These are phyloP conservation scores for Drosophila hamatofila DNA, from an alignment of 2,888 invertebrate genomes.

Conservation along the genomic window DNA sequence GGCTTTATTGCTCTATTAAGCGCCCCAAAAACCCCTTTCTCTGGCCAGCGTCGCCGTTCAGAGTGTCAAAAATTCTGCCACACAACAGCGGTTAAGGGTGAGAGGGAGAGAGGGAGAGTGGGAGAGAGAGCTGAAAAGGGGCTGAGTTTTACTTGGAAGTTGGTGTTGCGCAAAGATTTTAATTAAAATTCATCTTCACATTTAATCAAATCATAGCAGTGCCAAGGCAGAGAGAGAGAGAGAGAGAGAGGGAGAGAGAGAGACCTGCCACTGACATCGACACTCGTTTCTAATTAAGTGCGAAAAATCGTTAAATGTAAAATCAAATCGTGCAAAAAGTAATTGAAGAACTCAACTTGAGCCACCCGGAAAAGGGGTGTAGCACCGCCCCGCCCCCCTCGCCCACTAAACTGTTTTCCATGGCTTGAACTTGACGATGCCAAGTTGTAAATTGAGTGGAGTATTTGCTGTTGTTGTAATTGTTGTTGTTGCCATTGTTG, in stretches of 20 bases:
- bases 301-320: slow-evolving; percentile 85
- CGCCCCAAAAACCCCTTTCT: slow-evolving; percentile 16
- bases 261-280: slow-evolving; percentile 75
- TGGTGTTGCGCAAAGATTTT: slow-evolving; percentile 77
- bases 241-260: not conserved
- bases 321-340: slow-evolving; percentile 84
- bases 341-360: slow-evolving; percentile 66
- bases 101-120: not conserved
- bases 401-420: slow-evolving; percentile 1
- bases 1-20: slow-evolving; percentile 79
- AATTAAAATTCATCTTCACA: slow-evolving; percentile 85
- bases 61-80: slow-evolving; percentile 53
- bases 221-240: slow-evolving; percentile 29
- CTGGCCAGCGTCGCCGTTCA: slow-evolving; percentile 23
- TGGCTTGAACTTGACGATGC: slow-evolving; percentile 52
- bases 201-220: slow-evolving; percentile 84
- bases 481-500: slow-evolving; percentile 38
- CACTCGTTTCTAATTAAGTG: slow-evolving; percentile 85
- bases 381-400: not conserved
- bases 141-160: slow-evolving; percentile 27
- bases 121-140: not conserved
- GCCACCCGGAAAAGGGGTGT: slow-evolving; percentile 24
- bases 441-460: slow-evolving; percentile 65
- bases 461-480: slow-evolving; percentile 33
- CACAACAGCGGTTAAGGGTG: slow-evolving; percentile 18